These are phyloP conservation scores for Turritopsis dohrnii DNA, from an alignment of 30 jellyfish, hydroid and myxozoan species.

Conservation along the genomic window DNA sequence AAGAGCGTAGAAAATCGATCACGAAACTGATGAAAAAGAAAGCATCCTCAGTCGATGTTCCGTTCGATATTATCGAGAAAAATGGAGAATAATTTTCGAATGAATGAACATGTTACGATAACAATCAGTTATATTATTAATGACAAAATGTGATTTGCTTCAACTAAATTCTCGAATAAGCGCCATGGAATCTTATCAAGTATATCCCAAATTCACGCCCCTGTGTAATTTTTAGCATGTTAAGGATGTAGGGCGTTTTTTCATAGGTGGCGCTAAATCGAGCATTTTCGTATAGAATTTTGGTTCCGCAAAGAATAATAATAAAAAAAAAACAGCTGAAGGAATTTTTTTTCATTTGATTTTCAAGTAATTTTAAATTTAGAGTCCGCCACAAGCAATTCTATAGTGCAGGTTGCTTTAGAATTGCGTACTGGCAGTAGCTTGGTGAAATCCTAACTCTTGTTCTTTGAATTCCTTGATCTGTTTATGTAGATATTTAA, in stretches of 20 bases:
- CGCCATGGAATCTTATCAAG: too few relatives aligned
- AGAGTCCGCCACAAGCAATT: not conserved
- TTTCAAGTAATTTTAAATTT: not conserved
- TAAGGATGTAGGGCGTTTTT: too few relatives aligned
- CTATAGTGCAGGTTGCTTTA: not conserved
- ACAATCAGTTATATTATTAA: too few relatives aligned
- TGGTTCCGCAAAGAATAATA: not conserved
- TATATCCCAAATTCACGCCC: too few relatives aligned
- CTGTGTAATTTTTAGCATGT: too few relatives aligned
- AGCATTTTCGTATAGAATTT: too few relatives aligned
- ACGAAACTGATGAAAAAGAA: slow-evolving; percentile 15
- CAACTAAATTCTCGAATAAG: too few relatives aligned
- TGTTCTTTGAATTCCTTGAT: not conserved
- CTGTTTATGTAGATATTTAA: not conserved
- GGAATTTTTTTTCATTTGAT: not conserved
- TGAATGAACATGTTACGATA: not conserved
- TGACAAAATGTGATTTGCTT: too few relatives aligned
- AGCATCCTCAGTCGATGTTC: slow-evolving; percentile 21
- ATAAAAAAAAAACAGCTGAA: not conserved
- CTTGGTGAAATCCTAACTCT: not conserved
- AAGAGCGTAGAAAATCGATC: slow-evolving; percentile 24
- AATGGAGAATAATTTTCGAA: slow-evolving; percentile 1
- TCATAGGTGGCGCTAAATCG: too few relatives aligned
- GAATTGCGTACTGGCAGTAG: not conserved
- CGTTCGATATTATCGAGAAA: slow-evolving; percentile 11